Evolutionary conservation across 2,797 vertebrate species (phyloP), one percentile per base, ranked within the genome.

Genomic region (Novumbra hubbsi): DNA sequence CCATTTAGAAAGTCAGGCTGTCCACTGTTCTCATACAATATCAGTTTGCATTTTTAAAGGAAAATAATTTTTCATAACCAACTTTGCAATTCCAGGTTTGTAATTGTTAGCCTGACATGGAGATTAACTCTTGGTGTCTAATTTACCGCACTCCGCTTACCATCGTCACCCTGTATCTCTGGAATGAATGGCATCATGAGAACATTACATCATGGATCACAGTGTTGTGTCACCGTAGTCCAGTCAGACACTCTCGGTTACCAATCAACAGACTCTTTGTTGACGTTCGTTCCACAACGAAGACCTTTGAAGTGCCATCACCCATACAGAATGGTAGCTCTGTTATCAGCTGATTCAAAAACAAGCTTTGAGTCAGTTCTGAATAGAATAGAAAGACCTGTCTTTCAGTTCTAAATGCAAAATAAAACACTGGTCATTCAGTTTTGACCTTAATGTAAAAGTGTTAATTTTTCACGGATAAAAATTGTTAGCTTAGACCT

Each of bases 271-370:
- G 78, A 50, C 69, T 78, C 75, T 75, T 88, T 91, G 86, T 91
- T 74, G 86, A 17, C 50, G 48, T 73, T 71, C 19, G 50, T 73
- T 70, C 19, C 24, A 89, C 90, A 91, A 88, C 84, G 81, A 80
- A 60, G 73, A 65, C 80, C 77, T 92, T 91, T 91, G 84, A 89
- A 89, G 83, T 65, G 78, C 64, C 85, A 19, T 76, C 73, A 77
- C 77, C 57, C 57, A 60, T 74, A 77, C 48, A 11, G 82, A 80
- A 74, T 32, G 50, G 78, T 73, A 63, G 48, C 75, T 75, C 73
- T 60, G 63, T 73, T 70, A 41, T 87, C 83, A 64, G 81, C 77
- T 76, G 71, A 79, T 60, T 83, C 82, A 75, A 48, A 79, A 73
- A 50, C 77, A 27, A 27, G 55, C 11, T 1, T 60, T 87, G 70